Evolutionary conservation across 2,797 vertebrate genomes (phyloP).

Genomic region (Pampus argenteus): DNA sequence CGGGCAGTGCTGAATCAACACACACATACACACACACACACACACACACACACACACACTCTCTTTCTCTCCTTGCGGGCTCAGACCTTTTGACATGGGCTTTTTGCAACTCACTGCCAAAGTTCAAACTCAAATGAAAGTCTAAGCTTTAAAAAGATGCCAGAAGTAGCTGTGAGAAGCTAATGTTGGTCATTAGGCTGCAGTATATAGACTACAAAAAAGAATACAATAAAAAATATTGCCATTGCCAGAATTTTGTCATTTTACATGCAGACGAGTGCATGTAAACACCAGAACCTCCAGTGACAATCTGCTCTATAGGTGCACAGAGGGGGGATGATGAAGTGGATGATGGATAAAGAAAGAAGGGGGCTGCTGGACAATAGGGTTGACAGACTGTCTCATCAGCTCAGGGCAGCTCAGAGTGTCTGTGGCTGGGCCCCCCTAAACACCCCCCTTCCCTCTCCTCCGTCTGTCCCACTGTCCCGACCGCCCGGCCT

Average conservation of each 20-base stretch:
- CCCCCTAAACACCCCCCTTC: conserved; percentile 45
- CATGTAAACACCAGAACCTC: conserved; percentile 36
- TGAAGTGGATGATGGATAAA: conserved; percentile 66
- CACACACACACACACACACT: conserved; percentile 25
- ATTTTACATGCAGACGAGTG: conserved; percentile 10
- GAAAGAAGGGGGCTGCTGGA: conserved; percentile 70
- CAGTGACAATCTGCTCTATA: conserved; percentile 40
- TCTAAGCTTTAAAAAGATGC: conserved; percentile 23
- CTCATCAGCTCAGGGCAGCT: conserved; percentile 77
- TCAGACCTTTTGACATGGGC: conserved; percentile 50
- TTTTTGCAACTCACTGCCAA: conserved; percentile 45
- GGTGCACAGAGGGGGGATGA: conserved; percentile 25
- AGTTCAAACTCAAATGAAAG: conserved; percentile 27
- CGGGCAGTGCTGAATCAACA: conserved; percentile 40
- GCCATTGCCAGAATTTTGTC: too few relatives aligned
- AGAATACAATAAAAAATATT: neutral
- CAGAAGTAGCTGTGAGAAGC: conserved; percentile 14
- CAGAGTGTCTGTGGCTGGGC: conserved; percentile 75
- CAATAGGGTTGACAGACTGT: conserved; percentile 74
- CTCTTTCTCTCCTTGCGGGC: conserved; percentile 9
- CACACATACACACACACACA: conserved; percentile 3
- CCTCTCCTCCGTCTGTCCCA: conserved; percentile 70
- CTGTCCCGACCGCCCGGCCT: conserved; percentile 54
- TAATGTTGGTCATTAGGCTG: neutral
- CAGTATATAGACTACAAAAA: neutral